These are phyloP conservation scores for Grus americana DNA, from an alignment of 2,113 vertebrate genomes.

Conservation along the genomic window DNA sequence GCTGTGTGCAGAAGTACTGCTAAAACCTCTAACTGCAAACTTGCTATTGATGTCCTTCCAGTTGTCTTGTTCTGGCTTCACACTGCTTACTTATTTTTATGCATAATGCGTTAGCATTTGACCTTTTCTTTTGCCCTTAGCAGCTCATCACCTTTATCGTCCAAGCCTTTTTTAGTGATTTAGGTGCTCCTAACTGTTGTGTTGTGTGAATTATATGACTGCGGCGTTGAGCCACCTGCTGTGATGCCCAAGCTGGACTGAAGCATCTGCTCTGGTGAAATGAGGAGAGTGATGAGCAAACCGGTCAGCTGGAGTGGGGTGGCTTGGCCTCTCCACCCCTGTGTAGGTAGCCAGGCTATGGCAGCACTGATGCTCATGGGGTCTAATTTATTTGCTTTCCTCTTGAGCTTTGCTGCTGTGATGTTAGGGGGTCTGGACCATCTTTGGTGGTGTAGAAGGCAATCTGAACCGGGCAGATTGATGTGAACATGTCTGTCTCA, in stretches of 20 bases:
- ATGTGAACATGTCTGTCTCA: fast-evolving
- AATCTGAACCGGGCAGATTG: neutral
- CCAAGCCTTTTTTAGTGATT: neutral
- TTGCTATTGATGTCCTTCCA: neutral
- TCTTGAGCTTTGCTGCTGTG: fast-evolving
- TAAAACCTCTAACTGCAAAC: neutral
- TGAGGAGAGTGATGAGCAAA: neutral
- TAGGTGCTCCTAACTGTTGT: neutral
- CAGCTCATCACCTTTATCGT: neutral
- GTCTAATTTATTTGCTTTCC: neutral
- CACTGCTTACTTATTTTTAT: neutral
- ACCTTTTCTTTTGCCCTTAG: neutral
- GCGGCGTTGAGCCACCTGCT: fast-evolving
- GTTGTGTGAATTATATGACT: neutral
- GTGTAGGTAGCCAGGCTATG: neutral
- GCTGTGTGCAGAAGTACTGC: neutral
- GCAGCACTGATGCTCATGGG: neutral
- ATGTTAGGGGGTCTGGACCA: neutral
- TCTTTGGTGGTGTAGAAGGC: neutral
- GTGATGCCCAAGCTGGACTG: neutral
- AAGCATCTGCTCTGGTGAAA: neutral
- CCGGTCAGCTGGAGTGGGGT: neutral
- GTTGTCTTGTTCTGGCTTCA: neutral
- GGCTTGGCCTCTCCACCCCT: neutral
- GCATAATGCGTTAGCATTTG: neutral